Base-by-base conservation (phyloP, 2,888 invertebrate genomes). In the Eudemis profundana region DNA sequence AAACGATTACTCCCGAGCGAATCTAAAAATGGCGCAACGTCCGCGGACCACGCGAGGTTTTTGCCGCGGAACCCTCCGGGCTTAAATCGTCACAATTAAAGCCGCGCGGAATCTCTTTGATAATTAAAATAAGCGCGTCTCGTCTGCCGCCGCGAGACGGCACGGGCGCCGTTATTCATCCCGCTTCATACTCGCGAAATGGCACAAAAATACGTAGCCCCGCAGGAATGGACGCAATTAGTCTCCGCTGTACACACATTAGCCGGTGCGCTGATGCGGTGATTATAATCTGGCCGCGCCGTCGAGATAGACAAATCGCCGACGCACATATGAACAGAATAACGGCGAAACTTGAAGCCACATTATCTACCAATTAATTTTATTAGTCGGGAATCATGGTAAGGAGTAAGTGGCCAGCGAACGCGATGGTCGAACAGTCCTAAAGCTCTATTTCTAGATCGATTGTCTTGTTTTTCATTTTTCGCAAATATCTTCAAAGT, bases 21-120 rank as follows among this genome's bases (percentile, higher is more conserved):
- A 72, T 77, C 75, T 77, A 74, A 59, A 62, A 76, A 78, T 75
- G 71, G 72, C 73, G 62, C 62, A 46, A 40, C 66, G 49, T 61
- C 62, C 68, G 68, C 66, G 72, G n/a, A n/a, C 68, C 76, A 74
- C 76, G 76, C 73, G 68, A 76, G 46, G 57, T 69, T 72, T 74
- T 47, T 33, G 40, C 40, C 14, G 19, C 15, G 14, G 49, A 14
- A 49, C 49, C 10, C 49, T 7, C n/a, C 19, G 36, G 15, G 78
- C 73, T 78, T 86, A 83, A 85, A 87, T 87, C 83, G 85, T 85
- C 83, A 83, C 83, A 86, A 88, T 87, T 86, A 87, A 84, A 85
- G 68, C 71, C 74, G 73, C 72, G 67, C 47, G 83, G 85, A 84
- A 87, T 89, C 77, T 82, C 85, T 86, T 85, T 86, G 85, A 85